Percentiles rank a stretch among this genome's conserved stretches.
phyloP scores from a whole-genome alignment of 2,797 vertebrate species.

The Lithobates sylvaticus region DNA sequence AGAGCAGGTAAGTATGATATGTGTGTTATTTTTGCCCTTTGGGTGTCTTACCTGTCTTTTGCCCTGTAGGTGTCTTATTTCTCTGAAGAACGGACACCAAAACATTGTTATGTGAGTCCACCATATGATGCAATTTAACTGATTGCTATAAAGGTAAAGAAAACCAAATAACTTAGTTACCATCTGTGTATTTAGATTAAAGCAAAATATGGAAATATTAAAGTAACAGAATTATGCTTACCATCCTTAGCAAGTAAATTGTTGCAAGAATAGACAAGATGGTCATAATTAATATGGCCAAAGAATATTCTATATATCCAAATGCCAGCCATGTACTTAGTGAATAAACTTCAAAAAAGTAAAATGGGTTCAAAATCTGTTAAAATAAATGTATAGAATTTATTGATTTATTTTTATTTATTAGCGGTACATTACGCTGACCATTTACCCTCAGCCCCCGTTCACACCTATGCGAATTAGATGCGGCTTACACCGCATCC shows the following conservation, averaged over 20 bases:
- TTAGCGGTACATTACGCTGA: too few relatives aligned
- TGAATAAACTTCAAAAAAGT: slow-evolving; percentile 75
- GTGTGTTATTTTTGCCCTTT: too few relatives aligned
- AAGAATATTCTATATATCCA: slow-evolving; percentile 71
- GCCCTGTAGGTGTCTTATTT: slow-evolving; percentile 57
- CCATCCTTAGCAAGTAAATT: slow-evolving; percentile 71
- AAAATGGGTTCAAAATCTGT: slow-evolving; percentile 77
- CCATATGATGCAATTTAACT: slow-evolving; percentile 66
- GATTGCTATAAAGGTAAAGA: slow-evolving; percentile 68
- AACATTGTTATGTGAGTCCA: slow-evolving; percentile 63
- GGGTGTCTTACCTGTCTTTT: too few relatives aligned
- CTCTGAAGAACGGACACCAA: slow-evolving; percentile 63
- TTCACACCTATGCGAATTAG: too few relatives aligned
- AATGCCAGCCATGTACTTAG: slow-evolving; percentile 70
- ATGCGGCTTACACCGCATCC: too few relatives aligned
- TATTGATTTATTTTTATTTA: too few relatives aligned
- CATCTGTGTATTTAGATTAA: not conserved
- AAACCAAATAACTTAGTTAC: not conserved
- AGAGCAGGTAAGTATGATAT: too few relatives aligned
- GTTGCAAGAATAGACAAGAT: slow-evolving; percentile 70
- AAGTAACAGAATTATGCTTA: slow-evolving; percentile 38
- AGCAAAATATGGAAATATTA: not conserved
- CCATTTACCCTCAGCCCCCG: too few relatives aligned
- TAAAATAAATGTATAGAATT: not conserved
- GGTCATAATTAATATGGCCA: slow-evolving; percentile 71